phyloP scores from a whole-genome alignment of 1,140 invertebrate species.

The Orchestia grillus region DNA sequence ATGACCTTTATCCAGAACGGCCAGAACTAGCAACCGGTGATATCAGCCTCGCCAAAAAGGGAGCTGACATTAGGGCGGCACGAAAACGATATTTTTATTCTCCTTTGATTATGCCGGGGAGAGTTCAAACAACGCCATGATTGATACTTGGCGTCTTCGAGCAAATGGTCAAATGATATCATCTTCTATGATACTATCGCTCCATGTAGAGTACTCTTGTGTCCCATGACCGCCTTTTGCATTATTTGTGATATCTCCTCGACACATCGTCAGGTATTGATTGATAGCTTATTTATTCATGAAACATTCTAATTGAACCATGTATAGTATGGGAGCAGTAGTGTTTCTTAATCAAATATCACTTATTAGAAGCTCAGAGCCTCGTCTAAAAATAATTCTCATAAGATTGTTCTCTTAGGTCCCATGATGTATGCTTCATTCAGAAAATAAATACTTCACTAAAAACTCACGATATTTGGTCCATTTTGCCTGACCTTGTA shows the following conservation, averaged over 20 bases:
- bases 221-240: not conserved
- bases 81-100: not conserved
- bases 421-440: too few species aligned
- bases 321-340: too few species aligned
- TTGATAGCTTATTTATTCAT: not conserved
- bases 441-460: too few species aligned
- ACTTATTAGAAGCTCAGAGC: too few species aligned
- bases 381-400: too few species aligned
- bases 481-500: too few species aligned
- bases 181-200: not conserved
- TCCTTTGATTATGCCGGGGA: not conserved
- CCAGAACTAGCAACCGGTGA: not conserved
- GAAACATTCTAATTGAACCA: too few species aligned
- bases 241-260: not conserved
- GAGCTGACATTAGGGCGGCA: not conserved
- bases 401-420: too few species aligned
- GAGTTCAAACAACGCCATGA: not conserved
- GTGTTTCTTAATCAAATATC: too few species aligned
- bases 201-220: not conserved
- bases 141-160: not conserved
- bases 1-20: not conserved
- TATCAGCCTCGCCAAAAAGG: not conserved
- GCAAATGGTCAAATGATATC: not conserved
- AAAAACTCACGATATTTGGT: too few species aligned
- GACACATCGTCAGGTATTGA: not conserved